A percentile compares a stretch with the other conserved stretches of the same genome.
Evolutionary conservation across 1,140 invertebrate species (phyloP).

Genomic region (Drosophila kurseongensis): DNA sequence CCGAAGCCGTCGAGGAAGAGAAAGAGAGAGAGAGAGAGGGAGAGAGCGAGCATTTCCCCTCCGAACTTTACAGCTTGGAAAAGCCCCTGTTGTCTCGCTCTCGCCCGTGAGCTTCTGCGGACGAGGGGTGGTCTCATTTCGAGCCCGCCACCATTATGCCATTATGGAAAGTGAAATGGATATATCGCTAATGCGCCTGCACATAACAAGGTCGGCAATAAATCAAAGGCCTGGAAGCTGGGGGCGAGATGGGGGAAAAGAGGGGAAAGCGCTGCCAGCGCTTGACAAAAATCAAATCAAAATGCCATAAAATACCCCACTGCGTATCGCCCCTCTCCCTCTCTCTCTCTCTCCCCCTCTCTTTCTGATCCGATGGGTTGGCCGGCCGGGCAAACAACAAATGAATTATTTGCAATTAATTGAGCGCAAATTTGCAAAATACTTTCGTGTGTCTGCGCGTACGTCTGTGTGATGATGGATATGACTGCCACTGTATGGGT

Average conservation of each 20-base stretch:
- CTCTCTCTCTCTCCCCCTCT: conserved; percentile 3
- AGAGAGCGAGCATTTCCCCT: conserved; percentile 55
- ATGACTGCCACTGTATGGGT: conserved; percentile 38
- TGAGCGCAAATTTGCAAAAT: conserved; percentile 83
- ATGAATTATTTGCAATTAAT: conserved; percentile 84
- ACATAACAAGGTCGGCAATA: conserved; percentile 85
- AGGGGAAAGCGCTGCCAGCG: conserved; percentile 24
- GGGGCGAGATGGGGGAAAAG: conserved; percentile 15
- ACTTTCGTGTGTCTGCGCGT: conserved; percentile 48
- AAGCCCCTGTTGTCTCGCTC: conserved; percentile 60
- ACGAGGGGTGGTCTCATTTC: conserved; percentile 52
- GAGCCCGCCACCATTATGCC: conserved; percentile 63
- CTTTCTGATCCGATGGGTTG: not conserved
- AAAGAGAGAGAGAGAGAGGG: conserved; percentile 6
- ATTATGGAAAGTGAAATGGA: conserved; percentile 84
- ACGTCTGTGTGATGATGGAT: conserved; percentile 62
- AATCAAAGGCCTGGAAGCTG: conserved; percentile 67
- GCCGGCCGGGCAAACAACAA: conserved; percentile 59
- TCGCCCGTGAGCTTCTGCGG: conserved; percentile 11
- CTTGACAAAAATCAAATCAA: conserved; percentile 82
- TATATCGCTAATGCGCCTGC: conserved; percentile 83
- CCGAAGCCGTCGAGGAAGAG: not conserved
- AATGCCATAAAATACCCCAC: conserved; percentile 80
- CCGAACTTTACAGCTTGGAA: conserved; percentile 55
- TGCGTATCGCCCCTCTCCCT: not conserved